phyloP scores from a whole-genome alignment of 2,113 vertebrate genomes.

The Sinocyclocheilus maitianheensis region DNA sequence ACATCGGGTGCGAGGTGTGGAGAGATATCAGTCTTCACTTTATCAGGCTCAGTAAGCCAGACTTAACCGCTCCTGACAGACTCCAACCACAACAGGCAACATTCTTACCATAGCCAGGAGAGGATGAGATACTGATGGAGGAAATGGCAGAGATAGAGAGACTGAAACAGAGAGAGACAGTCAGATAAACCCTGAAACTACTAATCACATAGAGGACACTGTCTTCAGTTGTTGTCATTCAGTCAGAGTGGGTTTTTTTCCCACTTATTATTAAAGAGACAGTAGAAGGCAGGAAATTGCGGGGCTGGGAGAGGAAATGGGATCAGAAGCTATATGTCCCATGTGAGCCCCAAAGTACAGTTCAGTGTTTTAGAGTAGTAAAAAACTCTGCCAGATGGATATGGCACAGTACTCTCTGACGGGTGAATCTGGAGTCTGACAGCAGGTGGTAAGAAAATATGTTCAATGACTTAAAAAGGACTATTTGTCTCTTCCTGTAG shows the following conservation, averaged over 20 bases:
- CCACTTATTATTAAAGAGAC: slow-evolving; percentile 2
- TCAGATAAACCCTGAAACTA: not conserved
- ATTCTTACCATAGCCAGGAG: not conserved
- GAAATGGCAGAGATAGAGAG: not conserved
- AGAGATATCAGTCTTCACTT: not conserved
- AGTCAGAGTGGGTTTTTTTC: not conserved
- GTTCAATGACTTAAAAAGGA: not conserved
- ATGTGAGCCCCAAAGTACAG: not conserved
- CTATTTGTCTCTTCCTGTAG: not conserved
- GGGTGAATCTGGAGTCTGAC: not conserved
- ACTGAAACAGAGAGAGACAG: not conserved
- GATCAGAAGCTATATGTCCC: not conserved
- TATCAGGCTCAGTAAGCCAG: not conserved
- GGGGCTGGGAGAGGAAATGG: not conserved
- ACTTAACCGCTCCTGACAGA: not conserved
- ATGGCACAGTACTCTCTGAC: not conserved
- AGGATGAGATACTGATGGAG: not conserved
- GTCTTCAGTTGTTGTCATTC: not conserved
- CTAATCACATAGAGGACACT: not conserved
- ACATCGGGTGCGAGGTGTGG: too few relatives aligned
- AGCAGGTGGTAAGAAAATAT: not conserved
- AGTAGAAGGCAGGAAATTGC: not conserved
- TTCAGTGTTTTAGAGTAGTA: not conserved
- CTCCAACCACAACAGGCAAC: slow-evolving; percentile 15
- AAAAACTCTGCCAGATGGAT: not conserved